These are phyloP conservation scores for Pangasius sanitwongsei DNA, from an alignment of 2,797 vertebrate species.

Conservation along the genomic window DNA sequence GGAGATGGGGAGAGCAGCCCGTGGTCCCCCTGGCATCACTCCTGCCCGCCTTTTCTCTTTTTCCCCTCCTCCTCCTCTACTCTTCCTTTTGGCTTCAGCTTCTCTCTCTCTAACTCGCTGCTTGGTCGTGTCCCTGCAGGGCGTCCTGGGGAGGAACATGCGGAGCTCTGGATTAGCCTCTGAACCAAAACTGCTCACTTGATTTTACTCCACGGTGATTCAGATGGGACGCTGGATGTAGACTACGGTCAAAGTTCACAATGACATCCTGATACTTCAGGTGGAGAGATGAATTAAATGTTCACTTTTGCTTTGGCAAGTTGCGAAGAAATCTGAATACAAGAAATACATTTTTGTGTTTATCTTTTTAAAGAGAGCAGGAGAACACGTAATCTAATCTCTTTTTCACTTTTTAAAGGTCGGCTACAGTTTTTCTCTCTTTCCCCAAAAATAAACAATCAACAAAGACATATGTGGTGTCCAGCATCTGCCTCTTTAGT, in stretches of 20 bases:
- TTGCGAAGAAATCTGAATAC: neutral
- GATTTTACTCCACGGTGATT: neutral
- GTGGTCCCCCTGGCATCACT: constrained; percentile 88
- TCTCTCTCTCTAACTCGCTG: constrained; percentile 39
- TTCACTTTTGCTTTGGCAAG: neutral
- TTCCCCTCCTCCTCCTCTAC: constrained; percentile 52
- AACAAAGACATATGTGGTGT: neutral
- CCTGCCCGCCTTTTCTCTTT: constrained; percentile 84
- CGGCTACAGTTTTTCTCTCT: neutral
- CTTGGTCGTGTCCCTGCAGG: constrained; percentile 37
- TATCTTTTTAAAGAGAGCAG: neutral
- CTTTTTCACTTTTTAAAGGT: neutral
- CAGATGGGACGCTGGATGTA: neutral
- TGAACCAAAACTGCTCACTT: neutral
- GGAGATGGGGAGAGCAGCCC: constrained; percentile 86
- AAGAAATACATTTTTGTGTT: neutral
- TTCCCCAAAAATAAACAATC: neutral
- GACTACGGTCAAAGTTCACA: constrained; percentile 25
- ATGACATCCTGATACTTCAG: neutral
- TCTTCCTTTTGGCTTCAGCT: constrained; percentile 37
- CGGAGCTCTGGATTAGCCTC: constrained; percentile 20
- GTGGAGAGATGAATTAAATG: neutral
- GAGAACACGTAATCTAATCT: neutral
- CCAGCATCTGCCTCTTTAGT: neutral
- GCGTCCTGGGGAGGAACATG: neutral